A percentile compares a stretch with the other conserved stretches of the same genome.
Conservation (phyloP, 2,797 vertebrate genomes). For the Danio kyathit region DNA sequence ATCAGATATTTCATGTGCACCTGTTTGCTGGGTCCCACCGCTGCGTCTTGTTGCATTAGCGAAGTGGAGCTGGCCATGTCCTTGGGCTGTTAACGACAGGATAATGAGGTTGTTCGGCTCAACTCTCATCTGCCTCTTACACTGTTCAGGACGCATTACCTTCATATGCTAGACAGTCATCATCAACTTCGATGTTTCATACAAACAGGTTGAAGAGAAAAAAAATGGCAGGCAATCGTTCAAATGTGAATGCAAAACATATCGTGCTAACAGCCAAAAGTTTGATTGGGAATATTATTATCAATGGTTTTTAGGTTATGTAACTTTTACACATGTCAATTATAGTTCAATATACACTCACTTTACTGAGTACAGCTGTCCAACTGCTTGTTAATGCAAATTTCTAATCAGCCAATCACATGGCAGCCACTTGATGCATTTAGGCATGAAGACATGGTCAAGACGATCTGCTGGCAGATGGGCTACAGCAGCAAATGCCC, state of each 20-base stretch:
- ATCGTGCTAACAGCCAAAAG: background rate
- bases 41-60: conserved; percentile 28
- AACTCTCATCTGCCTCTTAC: conserved; percentile 33
- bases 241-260: background rate
- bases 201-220: background rate
- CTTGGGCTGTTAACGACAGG: conserved; percentile 65
- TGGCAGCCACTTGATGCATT: no score
- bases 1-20: conserved; percentile 63
- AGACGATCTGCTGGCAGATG: no score
- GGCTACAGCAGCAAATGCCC: no score
- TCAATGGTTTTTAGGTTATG: background rate
- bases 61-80: conserved; percentile 42
- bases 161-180: conserved; percentile 15
- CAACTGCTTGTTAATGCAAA: no score
- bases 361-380: no score
- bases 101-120: conserved; percentile 64
- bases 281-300: background rate
- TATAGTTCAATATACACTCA: no score
- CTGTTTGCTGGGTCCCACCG: conserved; percentile 31
- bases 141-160: conserved; percentile 19
- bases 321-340: background rate
- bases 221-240: background rate
- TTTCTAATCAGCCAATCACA: no score
- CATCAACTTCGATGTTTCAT: conserved; percentile 10
- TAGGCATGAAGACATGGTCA: no score